Evolutionary conservation across 1,140 invertebrate species (phyloP), one percentile per base, ranked within the genome.

Genomic region (Cherax quadricarinatus): DNA sequence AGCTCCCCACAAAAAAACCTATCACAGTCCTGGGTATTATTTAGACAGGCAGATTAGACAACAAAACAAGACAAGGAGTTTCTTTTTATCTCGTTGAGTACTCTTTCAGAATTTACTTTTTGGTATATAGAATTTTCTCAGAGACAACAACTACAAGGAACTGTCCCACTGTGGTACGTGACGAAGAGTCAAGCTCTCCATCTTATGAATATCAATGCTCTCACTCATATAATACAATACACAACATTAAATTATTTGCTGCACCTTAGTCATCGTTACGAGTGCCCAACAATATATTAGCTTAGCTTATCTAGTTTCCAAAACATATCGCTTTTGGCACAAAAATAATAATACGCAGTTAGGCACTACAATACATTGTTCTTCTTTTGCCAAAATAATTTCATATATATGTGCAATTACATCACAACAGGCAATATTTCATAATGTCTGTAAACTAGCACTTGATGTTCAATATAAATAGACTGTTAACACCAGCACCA

Each of bases 291-390:
- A 48, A 41, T 60, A 24, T 48, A 66, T 51, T 30, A 57, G 49
- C 83, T 41, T 12, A 18, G 18, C 51, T 86, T 86, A 24, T 62
- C 18, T 48, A 79, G 62, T 75, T 49, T 70, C 86, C 60, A 80
- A 91, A 49, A 60, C 57, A 80, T 66, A 53, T 82, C 41, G 90
- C 85, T 75, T 91, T 91, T 91, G 90, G 90, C 90, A 91, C 90
- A 86, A 91, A 86, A 86, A 91, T 87, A 91, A 91, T 80, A 91
- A 91, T 91, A 91, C 84, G 84, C 70, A 70, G 82, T 91, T 91
- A 91, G 90, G 90, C 90, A 91, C 90, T 91, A 91, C 90, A 82
- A 91, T 49, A 86, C 57, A 86, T 75, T 79, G n/a, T 91, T 86
- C 57, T 57, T 75, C 81, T 84, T 70, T 80, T 84, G 66, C 57